Evolutionary conservation across 2,888 invertebrate species (phyloP), one percentile per base, ranked within the genome.

Genomic region (Drosophila parthenogenetica): DNA sequence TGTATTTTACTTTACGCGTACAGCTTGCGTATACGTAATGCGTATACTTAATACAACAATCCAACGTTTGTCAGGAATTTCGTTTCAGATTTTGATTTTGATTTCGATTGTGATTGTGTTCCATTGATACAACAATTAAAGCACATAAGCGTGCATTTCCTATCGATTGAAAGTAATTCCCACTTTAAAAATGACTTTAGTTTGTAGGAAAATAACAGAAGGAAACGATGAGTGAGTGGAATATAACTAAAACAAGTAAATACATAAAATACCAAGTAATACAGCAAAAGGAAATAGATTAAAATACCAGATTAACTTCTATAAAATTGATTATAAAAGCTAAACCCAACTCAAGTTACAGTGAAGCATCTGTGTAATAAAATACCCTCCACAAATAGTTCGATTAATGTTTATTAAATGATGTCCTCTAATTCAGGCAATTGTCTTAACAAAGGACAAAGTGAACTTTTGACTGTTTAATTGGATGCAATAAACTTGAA

Each of bases 1-100:
- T 69, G 72, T 66, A 71, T 71, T 75, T 82, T 71, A 70, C 75
- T 75, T 70, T 45, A 32, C 54, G 8, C 19, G n/a, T 17, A 19
- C 50, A 13, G 5, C 50, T 49, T 62, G 40, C 53, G 39, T 35
- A 43, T 67, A 57, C 46, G 57, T 67, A 58, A 60, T 40, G 45
- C 55, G 55, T 45, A 45, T 46, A 57, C 55, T 46, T 54, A 54
- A 43, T 55, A 60, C 32, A 53, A 29, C 32, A 60, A 61, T 54
- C 25, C 54, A 35, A 13, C 17, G 29, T 37, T 54, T 54, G 60
- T 14, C 59, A 50, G 40, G 40, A 32, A 60, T 60, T 60, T 60
- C 25, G 45, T 29, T 53, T 60, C 35, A 35, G 53, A 53, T 53
- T 53, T 8, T 29, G 19, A 19, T 19, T 19, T 19, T 19, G 29